Evolutionary conservation across 1,140 invertebrate species (phyloP).

Genomic region (Tetraneura akinire): DNA sequence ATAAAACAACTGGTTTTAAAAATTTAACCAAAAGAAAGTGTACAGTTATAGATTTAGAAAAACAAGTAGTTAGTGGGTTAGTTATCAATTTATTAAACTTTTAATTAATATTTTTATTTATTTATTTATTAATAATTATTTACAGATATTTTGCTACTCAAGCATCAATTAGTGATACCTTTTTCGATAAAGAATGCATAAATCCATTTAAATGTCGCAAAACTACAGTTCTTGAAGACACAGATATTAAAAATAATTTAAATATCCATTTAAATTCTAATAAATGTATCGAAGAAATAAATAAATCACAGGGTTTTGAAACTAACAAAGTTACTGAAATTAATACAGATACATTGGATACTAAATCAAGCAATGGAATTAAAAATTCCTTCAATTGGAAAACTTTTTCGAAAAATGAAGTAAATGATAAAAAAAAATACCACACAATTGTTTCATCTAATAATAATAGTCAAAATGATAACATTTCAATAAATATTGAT

Average conservation of each 20-base stretch:
- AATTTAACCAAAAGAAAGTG: slow-evolving; percentile 24
- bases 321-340: background rate
- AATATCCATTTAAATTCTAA: background rate
- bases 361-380: background rate
- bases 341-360: background rate
- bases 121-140: background rate
- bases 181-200: slow-evolving; percentile 11
- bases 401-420: background rate
- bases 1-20: slow-evolving; percentile 6
- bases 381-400: slow-evolving; percentile 9
- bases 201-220: slow-evolving; percentile 46
- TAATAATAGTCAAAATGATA: background rate
- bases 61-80: slow-evolving; percentile 44
- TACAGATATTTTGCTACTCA: slow-evolving; percentile 23
- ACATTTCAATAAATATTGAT: background rate
- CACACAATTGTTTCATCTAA: background rate
- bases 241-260: background rate
- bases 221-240: background rate
- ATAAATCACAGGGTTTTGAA: background rate
- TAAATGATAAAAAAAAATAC: background rate
- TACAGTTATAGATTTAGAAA: slow-evolving; percentile 32
- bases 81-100: background rate
- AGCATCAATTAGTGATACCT: background rate
- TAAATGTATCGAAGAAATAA: background rate
- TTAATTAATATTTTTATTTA: background rate